A percentile compares a stretch with the other conserved stretches of the same genome.
Evolutionary conservation across 2,113 vertebrate species (phyloP).

Genomic region (Caretta caretta): DNA sequence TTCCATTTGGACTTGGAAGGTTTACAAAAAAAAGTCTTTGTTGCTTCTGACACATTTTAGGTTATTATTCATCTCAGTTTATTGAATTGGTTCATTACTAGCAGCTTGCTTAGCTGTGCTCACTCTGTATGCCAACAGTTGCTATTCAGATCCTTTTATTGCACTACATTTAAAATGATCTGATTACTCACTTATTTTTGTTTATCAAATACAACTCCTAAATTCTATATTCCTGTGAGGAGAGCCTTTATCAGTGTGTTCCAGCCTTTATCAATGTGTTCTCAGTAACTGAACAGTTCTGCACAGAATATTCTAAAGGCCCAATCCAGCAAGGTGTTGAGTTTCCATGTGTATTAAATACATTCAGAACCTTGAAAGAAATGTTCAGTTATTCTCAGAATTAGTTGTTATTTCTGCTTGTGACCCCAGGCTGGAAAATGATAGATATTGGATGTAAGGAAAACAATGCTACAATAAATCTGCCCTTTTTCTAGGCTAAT

Average conservation of each 20-base stretch:
- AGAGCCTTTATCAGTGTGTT: neutral
- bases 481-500: neutral
- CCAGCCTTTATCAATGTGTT: neutral
- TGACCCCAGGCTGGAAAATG: neutral
- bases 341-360: neutral
- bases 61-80: slow-evolving; percentile 30
- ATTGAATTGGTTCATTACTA: neutral
- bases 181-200: neutral
- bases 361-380: neutral
- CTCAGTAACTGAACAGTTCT: neutral
- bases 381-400: neutral
- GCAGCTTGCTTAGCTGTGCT: neutral
- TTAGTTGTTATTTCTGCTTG: neutral
- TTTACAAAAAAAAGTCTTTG: neutral
- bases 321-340: neutral
- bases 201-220: neutral
- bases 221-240: neutral
- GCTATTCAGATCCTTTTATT: neutral
- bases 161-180: neutral
- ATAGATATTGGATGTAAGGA: neutral
- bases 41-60: neutral
- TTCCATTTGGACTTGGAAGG: slow-evolving; percentile 27
- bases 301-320: neutral
- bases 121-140: neutral
- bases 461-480: neutral